phyloP scores from a whole-genome alignment of 2,888 invertebrate species.

The Acrocyrtus sp. region DNA sequence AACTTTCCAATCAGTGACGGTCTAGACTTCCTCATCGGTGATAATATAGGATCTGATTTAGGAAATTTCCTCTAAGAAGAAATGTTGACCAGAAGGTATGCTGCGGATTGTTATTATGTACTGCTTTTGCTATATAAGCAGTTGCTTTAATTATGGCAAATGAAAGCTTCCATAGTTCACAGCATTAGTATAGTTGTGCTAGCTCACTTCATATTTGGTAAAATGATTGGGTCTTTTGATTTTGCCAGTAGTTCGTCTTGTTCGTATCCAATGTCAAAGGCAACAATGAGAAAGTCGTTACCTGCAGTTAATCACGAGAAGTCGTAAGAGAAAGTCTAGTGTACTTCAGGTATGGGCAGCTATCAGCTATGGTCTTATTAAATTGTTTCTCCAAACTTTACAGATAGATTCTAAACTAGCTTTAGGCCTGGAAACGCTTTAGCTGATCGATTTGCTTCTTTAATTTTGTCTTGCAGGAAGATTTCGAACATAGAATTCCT shows the following conservation, averaged over 20 bases:
- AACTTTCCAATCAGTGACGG: too few relatives aligned
- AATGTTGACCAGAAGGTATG: conserved; percentile 34
- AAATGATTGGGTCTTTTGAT: too few relatives aligned
- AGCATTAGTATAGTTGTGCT: too few relatives aligned
- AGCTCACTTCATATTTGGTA: too few relatives aligned
- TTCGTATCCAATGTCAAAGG: neutral
- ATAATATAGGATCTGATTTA: too few relatives aligned
- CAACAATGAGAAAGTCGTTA: conserved; percentile 41
- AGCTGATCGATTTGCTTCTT: neutral
- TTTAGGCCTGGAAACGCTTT: neutral
- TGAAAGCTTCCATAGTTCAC: too few relatives aligned
- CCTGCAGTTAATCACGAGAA: conserved; percentile 43
- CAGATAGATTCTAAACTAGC: neutral
- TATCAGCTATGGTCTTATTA: neutral
- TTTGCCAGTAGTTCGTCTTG: too few relatives aligned
- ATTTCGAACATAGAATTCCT: neutral
- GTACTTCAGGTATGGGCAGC: conserved; percentile 52
- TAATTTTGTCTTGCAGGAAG: neutral
- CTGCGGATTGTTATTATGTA: too few relatives aligned
- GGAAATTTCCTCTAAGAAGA: too few relatives aligned
- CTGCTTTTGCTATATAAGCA: too few relatives aligned
- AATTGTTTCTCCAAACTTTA: neutral
- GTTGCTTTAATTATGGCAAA: too few relatives aligned
- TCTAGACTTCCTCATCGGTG: too few relatives aligned
- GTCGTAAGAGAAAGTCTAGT: conserved; percentile 51